Evolutionary conservation across 2,113 vertebrate genomes (phyloP).

Genomic region (Mionectes macconnelli): DNA sequence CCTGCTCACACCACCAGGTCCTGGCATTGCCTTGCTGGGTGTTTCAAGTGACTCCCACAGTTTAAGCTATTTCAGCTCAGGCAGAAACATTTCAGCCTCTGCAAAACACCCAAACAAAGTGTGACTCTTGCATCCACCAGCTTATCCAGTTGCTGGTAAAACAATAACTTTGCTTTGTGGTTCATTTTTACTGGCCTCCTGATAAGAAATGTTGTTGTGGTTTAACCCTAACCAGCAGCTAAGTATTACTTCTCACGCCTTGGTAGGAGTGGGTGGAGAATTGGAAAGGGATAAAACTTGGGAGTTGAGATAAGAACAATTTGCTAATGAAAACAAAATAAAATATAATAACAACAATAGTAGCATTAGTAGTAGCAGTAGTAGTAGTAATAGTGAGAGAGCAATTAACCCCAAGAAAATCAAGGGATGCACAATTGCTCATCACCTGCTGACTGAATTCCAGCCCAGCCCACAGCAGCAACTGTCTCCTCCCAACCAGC

Average conservation of each 20-base stretch:
- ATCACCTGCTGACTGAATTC: neutral
- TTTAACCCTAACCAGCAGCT: neutral
- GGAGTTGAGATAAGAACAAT: neutral
- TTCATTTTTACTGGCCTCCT: neutral
- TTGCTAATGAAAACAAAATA: neutral
- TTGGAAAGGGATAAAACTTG: neutral
- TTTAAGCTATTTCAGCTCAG: neutral
- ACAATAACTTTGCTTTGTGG: neutral
- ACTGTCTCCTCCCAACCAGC: neutral
- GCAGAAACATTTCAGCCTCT: neutral
- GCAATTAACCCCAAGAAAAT: neutral
- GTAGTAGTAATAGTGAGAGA: neutral
- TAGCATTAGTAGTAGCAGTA: neutral
- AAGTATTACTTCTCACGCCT: neutral
- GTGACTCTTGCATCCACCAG: neutral
- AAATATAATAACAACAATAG: neutral
- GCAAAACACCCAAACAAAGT: neutral
- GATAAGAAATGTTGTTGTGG: neutral
- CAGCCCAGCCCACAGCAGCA: neutral
- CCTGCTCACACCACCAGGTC: accelerated
- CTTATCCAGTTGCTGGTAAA: neutral
- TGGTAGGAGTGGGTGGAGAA: neutral
- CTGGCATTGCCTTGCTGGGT: neutral
- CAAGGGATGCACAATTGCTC: neutral
- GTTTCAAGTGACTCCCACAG: neutral